A percentile compares a stretch with the other conserved stretches of the same genome.
These are phyloP conservation scores for Selene dorsalis DNA, from an alignment of 2,797 vertebrate genomes.

Conservation along the genomic window DNA sequence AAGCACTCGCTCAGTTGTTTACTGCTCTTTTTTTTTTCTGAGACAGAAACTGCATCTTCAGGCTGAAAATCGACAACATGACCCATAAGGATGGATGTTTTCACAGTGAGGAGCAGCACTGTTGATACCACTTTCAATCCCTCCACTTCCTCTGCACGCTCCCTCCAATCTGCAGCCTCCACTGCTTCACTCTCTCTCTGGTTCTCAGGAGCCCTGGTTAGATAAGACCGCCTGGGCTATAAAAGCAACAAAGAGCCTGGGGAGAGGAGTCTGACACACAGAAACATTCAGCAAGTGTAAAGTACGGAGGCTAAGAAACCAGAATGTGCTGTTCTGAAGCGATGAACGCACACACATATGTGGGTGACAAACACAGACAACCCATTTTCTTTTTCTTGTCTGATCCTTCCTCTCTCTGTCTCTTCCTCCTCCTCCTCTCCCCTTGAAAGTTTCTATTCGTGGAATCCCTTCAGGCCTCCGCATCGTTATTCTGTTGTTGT, in stretches of 20 bases:
- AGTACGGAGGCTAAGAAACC: constrained; percentile 44
- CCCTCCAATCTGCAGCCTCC: constrained; percentile 41
- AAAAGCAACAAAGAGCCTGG: constrained; percentile 70
- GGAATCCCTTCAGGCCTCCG: constrained; percentile 61
- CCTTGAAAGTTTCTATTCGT: constrained; percentile 67
- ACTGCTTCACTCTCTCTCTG: constrained; percentile 11
- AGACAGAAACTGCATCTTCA: constrained; percentile 40
- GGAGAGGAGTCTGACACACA: constrained; percentile 59
- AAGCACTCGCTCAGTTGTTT: constrained; percentile 19
- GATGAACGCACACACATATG: constrained; percentile 37
- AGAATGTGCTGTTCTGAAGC: constrained; percentile 59
- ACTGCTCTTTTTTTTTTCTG: constrained; percentile 33
- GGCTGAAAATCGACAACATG: constrained; percentile 37
- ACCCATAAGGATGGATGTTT: constrained; percentile 64
- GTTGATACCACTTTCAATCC: constrained; percentile 57
- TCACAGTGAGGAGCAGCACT: constrained; percentile 20
- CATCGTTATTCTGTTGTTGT: constrained; percentile 37
- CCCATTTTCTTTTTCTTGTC: constrained; percentile 52
- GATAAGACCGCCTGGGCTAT: constrained; percentile 75
- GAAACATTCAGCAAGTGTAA: constrained; percentile 69
- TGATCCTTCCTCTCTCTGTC: constrained; percentile 54
- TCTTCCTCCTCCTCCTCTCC: constrained; percentile 42
- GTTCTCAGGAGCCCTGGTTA: constrained; percentile 71
- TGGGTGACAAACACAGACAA: constrained; percentile 70
- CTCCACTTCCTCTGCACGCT: constrained; percentile 45